phyloP scores from a whole-genome alignment of 2,113 vertebrate species.

The Hepsetus odoe region DNA sequence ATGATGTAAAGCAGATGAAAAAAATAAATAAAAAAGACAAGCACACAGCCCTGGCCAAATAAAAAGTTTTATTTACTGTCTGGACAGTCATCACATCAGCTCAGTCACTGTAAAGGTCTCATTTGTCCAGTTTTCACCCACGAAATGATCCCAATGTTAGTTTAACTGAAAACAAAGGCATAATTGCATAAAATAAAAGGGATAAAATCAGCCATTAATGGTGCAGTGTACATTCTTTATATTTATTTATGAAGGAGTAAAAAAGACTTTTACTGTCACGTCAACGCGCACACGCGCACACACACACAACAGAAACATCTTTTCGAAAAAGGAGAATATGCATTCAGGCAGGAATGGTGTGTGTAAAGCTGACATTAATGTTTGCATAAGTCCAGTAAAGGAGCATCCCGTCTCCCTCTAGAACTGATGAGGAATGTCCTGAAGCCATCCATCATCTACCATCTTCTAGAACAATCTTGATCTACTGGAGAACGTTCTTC shows the following conservation, averaged over 20 bases:
- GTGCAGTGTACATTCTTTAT: slow-evolving; percentile 73
- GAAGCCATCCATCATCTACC: background rate
- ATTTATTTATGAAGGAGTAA: slow-evolving; percentile 32
- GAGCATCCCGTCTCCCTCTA: background rate
- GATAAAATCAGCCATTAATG: slow-evolving; percentile 63
- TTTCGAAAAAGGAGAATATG: slow-evolving; percentile 26
- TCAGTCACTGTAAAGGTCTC: slow-evolving; percentile 35
- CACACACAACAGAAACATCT: background rate
- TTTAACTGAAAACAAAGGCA: slow-evolving; percentile 71
- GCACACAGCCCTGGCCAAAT: slow-evolving; percentile 20
- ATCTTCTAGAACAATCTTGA: background rate
- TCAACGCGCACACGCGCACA: slow-evolving; percentile 12
- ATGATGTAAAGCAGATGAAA: background rate
- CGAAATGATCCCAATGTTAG: slow-evolving; percentile 63
- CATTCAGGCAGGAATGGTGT: background rate
- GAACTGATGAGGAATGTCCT: slow-evolving; percentile 16
- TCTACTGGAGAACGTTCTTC: background rate
- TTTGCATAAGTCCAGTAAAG: slow-evolving; percentile 9
- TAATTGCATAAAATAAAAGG: slow-evolving; percentile 67
- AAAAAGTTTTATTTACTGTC: slow-evolving; percentile 46
- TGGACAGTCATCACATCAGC: slow-evolving; percentile 10
- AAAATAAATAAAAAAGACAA: background rate
- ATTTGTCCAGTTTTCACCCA: slow-evolving; percentile 62
- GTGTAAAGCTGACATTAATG: background rate
- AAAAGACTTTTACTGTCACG: background rate